Evolutionary conservation across 2,113 vertebrate genomes (phyloP).

Genomic region (Beaufortia kweichowensis): DNA sequence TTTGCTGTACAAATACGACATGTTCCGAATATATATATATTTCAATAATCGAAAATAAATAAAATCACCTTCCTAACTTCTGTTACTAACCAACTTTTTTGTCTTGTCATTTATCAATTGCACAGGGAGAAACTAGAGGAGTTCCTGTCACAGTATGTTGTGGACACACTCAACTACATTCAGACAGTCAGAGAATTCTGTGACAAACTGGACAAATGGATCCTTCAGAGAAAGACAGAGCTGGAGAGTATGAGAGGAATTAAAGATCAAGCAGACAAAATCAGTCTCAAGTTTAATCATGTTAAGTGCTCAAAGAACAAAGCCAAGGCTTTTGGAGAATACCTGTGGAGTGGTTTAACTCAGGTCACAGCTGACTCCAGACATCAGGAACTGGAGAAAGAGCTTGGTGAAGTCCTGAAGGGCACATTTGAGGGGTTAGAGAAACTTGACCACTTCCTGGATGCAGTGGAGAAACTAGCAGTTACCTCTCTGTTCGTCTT

Average conservation of each 20-base stretch:
- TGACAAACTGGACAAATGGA: constrained; percentile 48
- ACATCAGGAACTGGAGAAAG: constrained; percentile 55
- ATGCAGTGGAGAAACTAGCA: constrained; percentile 71
- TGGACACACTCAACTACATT: constrained; percentile 42
- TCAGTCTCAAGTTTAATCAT: constrained; percentile 41
- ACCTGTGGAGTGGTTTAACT: constrained; percentile 53
- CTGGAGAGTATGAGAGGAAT: constrained; percentile 55
- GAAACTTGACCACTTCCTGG: constrained; percentile 65
- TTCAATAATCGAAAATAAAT: too few relatives aligned
- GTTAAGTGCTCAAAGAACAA: constrained; percentile 24
- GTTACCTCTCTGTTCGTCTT: constrained; percentile 70
- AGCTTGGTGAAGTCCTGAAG: constrained; percentile 60
- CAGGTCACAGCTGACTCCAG: constrained; percentile 34
- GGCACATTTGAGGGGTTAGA: constrained; percentile 61
- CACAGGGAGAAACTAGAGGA: constrained; percentile 16
- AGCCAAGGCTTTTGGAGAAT: constrained; percentile 49
- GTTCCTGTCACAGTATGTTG: constrained; percentile 42
- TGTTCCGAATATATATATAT: too few relatives aligned
- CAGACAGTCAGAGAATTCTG: constrained; percentile 41
- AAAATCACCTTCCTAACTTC: too few relatives aligned
- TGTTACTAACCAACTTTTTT: background rate
- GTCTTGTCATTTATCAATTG: background rate
- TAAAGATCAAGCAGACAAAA: constrained; percentile 42
- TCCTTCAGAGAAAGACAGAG: constrained; percentile 48
- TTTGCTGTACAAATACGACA: too few relatives aligned